Evolutionary conservation across 2,113 vertebrate genomes (phyloP), one percentile per base, ranked within the genome.

Genomic region (Oceanites oceanicus): DNA sequence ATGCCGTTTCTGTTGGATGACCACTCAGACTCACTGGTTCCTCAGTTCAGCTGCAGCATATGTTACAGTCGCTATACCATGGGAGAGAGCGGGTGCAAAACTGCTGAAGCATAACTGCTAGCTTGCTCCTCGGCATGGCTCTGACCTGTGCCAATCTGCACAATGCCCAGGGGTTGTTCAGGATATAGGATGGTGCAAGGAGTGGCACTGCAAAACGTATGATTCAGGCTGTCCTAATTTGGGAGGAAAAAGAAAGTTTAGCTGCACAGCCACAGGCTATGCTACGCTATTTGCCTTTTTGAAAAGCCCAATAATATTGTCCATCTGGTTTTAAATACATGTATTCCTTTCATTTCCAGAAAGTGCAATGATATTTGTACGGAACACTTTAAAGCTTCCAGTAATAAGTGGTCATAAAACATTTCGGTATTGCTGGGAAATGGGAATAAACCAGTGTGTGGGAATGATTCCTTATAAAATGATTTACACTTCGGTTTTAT

Each of bases 391-490:
- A 86, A 91, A 86, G 14, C 32, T 87, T 93, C 44, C 74, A 29
- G 58, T 90, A 82, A 75, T 79, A 85, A 63, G 19, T 65, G 49
- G 16, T 76, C 77, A 85, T 92, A 96, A 89, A 97, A 58, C 53
- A 68, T 67, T 66, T 81, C 72, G 61, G 52, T 86, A 42, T 85
- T 92, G 50, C 80, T 95, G 87, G 70, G 78, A 95, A 94, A 76
- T 73, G 17, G n/a, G 66, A 89, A 75, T 78, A 86, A 93, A 50
- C 23, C 34, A 23, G 19, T 30, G 30, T 75, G 30, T 84, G 88
- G 53, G 50, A 79, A 78, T 80, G 30, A 30, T 75, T 94, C 52
- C 36, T 84, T 77, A 56, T 49, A 40, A 89, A 65, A 85, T 94
- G 15, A 82, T 94, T 95, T 78, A 72, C 70, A 25, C 19, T 86